Evolutionary conservation across 2,797 vertebrate species (phyloP).

Genomic region (Agapornis canus): DNA sequence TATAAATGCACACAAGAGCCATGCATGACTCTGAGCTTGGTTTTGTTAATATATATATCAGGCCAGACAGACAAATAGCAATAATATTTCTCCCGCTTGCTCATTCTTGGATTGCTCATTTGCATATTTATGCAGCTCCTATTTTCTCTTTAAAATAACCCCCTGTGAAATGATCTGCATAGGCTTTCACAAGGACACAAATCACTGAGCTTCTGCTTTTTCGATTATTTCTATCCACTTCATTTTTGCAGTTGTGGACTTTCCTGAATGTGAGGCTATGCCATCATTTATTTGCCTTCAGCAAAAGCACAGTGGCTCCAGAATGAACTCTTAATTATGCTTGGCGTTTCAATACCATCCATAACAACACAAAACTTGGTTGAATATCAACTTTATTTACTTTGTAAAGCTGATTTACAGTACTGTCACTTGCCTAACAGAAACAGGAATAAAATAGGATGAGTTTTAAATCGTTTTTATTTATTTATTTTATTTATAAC

Average conservation of each 20-base stretch:
- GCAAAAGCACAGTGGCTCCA: not conserved
- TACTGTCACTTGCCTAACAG: not conserved
- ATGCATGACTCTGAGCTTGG: not conserved
- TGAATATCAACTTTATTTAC: not conserved
- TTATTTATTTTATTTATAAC: not conserved
- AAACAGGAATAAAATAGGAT: not conserved
- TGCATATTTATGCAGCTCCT: constrained; percentile 38
- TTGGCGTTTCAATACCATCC: not conserved
- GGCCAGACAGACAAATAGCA: not conserved
- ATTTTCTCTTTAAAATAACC: constrained; percentile 11
- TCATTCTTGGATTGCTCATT: constrained; percentile 42
- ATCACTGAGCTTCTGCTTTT: not conserved
- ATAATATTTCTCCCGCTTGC: constrained; percentile 32
- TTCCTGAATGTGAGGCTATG: not conserved
- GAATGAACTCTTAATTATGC: not conserved
- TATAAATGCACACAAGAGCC: constrained; percentile 30
- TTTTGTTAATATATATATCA: constrained; percentile 16
- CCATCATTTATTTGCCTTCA: not conserved
- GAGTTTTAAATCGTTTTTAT: not conserved
- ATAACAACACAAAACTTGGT: not conserved
- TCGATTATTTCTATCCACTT: not conserved
- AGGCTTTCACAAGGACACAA: constrained; percentile 11
- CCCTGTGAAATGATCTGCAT: not conserved
- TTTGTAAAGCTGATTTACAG: not conserved
- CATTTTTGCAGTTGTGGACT: not conserved